A percentile compares a stretch with the other conserved stretches of the same genome.
phyloP scores from a whole-genome alignment of 2,113 vertebrate genomes.

The Poicephalus gulielmi region DNA sequence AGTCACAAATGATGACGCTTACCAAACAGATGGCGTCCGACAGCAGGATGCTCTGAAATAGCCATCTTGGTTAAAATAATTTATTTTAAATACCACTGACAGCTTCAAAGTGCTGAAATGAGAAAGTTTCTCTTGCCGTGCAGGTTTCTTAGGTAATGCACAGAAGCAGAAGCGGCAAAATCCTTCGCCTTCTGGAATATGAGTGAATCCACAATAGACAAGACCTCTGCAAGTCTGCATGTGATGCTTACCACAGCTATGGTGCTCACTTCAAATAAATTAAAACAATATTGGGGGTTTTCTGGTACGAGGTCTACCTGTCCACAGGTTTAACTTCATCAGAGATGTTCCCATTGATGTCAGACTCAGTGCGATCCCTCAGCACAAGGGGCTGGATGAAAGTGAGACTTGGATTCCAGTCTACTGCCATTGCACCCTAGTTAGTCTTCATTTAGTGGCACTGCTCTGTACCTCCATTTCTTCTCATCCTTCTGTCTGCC shows the following conservation, averaged over 20 bases:
- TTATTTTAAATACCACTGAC: constrained; percentile 37
- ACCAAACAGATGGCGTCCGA: constrained; percentile 62
- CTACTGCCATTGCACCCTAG: too few relatives aligned
- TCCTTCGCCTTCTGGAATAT: not conserved
- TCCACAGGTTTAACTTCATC: not conserved
- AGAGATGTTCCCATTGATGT: not conserved
- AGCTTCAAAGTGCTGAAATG: constrained; percentile 12
- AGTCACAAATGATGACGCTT: constrained; percentile 50
- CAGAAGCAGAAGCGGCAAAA: not conserved
- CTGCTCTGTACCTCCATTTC: not conserved
- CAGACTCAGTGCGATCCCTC: not conserved
- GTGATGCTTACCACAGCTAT: not conserved
- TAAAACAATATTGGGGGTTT: not conserved
- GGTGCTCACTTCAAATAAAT: not conserved
- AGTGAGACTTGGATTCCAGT: not conserved
- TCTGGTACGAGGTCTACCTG: not conserved
- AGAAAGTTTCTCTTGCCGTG: not conserved
- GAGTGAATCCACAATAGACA: not conserved
- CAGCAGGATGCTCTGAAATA: constrained; percentile 61
- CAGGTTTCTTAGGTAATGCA: not conserved
- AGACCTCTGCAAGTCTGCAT: not conserved
- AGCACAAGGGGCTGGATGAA: not conserved
- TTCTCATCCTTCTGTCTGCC: not conserved
- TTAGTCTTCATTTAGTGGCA: not conserved
- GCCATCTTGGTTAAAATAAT: constrained; percentile 43